Conservation (phyloP, 1,140 invertebrate species). For the Melitaea cinxia region DNA sequence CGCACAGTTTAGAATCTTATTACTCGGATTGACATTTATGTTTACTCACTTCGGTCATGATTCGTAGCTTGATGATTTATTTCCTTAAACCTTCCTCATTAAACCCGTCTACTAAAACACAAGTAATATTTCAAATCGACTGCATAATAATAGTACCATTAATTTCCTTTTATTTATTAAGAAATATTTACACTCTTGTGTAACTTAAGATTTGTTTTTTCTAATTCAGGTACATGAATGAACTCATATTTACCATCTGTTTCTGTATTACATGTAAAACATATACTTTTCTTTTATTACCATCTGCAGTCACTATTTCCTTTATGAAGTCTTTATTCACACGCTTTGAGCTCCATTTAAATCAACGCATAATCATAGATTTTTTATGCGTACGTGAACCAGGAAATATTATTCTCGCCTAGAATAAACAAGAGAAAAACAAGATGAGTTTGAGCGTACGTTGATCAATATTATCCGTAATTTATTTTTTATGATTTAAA, state of each 20-base stretch:
- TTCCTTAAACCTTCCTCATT: too few relatives aligned
- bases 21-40: too few relatives aligned
- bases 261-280: constrained; percentile 22
- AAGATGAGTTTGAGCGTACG: constrained; percentile 12
- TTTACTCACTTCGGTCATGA: too few relatives aligned
- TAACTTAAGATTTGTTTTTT: not conserved
- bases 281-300: constrained; percentile 40
- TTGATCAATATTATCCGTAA: constrained; percentile 29
- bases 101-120: too few relatives aligned
- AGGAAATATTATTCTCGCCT: constrained; percentile 44
- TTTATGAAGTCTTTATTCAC: constrained; percentile 62
- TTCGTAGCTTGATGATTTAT: too few relatives aligned
- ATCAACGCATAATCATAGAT: constrained; percentile 50
- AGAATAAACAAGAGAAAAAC: constrained; percentile 24
- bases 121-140: too few relatives aligned
- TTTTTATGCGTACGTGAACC: constrained; percentile 59
- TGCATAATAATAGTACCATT: too few relatives aligned
- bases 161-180: not conserved
- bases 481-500: constrained; percentile 32
- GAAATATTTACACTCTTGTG: not conserved
- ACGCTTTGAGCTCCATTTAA: constrained; percentile 60
- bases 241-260: too few relatives aligned
- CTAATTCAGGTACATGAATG: constrained; percentile 9
- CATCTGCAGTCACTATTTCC: constrained; percentile 48
- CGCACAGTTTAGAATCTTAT: too few relatives aligned